A percentile compares a stretch with the other conserved stretches of the same genome.
These are phyloP conservation scores for Betta splendens DNA, from an alignment of 2,797 vertebrate genomes.

Conservation along the genomic window DNA sequence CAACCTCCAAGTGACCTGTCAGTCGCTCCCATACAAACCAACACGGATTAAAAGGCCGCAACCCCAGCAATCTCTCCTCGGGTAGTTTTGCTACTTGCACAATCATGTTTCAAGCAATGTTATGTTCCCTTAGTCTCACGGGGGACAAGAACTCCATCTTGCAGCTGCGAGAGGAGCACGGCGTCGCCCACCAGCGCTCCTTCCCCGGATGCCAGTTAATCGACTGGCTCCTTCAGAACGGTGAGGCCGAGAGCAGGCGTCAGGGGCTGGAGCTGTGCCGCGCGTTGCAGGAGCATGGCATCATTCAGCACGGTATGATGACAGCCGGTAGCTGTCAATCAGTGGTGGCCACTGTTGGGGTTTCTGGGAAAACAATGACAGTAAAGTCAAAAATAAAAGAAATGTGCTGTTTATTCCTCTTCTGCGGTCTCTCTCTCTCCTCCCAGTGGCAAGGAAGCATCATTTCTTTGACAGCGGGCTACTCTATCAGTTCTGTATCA, in stretches of 20 bases:
- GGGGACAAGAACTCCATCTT: slow-evolving; percentile 81
- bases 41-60: not conserved
- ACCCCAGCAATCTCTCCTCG: not conserved
- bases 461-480: slow-evolving; percentile 87
- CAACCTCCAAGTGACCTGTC: slow-evolving; percentile 17
- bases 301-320: slow-evolving; percentile 84
- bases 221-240: slow-evolving; percentile 88
- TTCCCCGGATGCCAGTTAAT: slow-evolving; percentile 86
- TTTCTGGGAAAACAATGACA: slow-evolving; percentile 27
- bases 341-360: slow-evolving; percentile 27
- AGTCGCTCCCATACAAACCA: not conserved
- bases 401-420: slow-evolving; percentile 18
- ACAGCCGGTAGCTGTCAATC: slow-evolving; percentile 1
- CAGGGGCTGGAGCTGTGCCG: slow-evolving; percentile 83
- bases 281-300: slow-evolving; percentile 85
- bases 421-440: slow-evolving; percentile 21
- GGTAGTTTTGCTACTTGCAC: not conserved
- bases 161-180: slow-evolving; percentile 84
- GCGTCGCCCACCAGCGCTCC: slow-evolving; percentile 81
- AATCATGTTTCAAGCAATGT: slow-evolving; percentile 1
- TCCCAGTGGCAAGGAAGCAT: slow-evolving; percentile 81
- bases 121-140: slow-evolving; percentile 75
- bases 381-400: slow-evolving; percentile 3
- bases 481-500: slow-evolving; percentile 89
- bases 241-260: slow-evolving; percentile 81